phyloP scores from a whole-genome alignment of 2,888 invertebrate genomes.

The Lamellibrachia satsuma region DNA sequence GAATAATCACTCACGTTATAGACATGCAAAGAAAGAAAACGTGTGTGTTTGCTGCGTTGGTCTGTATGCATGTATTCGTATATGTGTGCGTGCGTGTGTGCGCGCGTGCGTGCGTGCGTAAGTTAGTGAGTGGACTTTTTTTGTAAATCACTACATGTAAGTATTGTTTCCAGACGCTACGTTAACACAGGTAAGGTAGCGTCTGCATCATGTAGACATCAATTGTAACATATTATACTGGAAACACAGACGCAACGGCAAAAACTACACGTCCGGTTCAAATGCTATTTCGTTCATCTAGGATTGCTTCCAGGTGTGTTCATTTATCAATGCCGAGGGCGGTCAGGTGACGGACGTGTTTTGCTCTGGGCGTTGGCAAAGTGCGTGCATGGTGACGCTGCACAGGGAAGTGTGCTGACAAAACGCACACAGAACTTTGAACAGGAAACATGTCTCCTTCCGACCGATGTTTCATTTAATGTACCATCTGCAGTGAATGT shows the following conservation, averaged over 20 bases:
- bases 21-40: too few species aligned
- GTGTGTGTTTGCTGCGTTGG: too few species aligned
- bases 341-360: neutral
- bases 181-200: neutral
- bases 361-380: neutral
- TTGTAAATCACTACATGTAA: neutral
- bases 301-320: neutral
- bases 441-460: neutral
- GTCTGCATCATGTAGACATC: slow-evolving; percentile 4
- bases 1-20: too few species aligned
- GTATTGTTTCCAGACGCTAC: neutral
- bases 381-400: neutral
- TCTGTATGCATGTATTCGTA: too few species aligned
- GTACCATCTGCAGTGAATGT: neutral
- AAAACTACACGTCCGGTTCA: neutral
- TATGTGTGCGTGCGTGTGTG: too few species aligned
- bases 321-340: neutral
- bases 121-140: too few species aligned
- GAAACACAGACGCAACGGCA: neutral
- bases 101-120: too few species aligned
- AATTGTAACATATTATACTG: neutral
- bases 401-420: neutral
- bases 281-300: neutral
- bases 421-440: neutral
- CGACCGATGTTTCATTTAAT: neutral